These are phyloP conservation scores for Drosophila arizonae DNA, from an alignment of 1,140 invertebrate genomes.

Conservation along the genomic window DNA sequence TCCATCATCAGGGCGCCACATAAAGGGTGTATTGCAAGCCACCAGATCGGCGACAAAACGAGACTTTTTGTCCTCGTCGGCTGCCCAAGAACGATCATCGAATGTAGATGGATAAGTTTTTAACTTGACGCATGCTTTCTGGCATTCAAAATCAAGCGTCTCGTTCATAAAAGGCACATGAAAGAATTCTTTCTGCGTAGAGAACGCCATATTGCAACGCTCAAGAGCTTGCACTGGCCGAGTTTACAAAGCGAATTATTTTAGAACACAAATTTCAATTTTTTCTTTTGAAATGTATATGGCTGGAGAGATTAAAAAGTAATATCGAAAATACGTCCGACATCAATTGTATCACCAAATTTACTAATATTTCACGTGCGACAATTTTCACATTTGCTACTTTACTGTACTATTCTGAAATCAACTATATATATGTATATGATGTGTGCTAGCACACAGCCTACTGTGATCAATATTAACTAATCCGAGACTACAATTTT, in stretches of 20 bases:
- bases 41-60: conserved; percentile 69
- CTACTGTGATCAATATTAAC: not conserved
- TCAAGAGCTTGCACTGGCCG: not conserved
- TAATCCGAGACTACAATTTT: too few species aligned
- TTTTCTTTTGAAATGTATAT: conserved; percentile 32
- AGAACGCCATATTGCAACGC: conserved; percentile 62
- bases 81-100: conserved; percentile 73
- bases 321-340: conserved; percentile 48
- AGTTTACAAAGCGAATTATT: conserved; percentile 35
- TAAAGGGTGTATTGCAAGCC: conserved; percentile 51
- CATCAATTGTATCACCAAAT: conserved; percentile 49
- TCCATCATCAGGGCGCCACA: not conserved
- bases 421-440: not conserved
- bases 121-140: conserved; percentile 60
- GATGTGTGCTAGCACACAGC: not conserved
- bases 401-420: conserved; percentile 18
- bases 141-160: conserved; percentile 48
- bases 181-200: conserved; percentile 76
- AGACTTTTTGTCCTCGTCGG: conserved; percentile 61
- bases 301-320: conserved; percentile 45
- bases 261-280: conserved; percentile 37
- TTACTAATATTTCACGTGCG: conserved; percentile 35
- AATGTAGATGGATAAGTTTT: conserved; percentile 72
- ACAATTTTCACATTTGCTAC: conserved; percentile 47
- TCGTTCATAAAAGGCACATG: conserved; percentile 73